Evolutionary conservation across 2,888 invertebrate genomes (phyloP), one percentile per base, ranked within the genome.

Genomic region (Mesoligia furuncula): DNA sequence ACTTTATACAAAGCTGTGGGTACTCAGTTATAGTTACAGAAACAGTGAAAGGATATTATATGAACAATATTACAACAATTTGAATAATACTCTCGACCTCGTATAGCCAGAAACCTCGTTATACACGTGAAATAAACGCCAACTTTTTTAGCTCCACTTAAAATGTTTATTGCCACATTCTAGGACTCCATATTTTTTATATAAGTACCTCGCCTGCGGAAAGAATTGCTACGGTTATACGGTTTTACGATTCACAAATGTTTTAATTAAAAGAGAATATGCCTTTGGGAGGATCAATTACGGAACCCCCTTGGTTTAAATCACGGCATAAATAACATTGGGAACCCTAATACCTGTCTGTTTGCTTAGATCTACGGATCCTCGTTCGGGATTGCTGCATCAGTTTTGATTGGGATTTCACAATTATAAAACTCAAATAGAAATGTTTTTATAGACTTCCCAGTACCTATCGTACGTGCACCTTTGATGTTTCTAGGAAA

Each of bases 251-350:
- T 84, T 85, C 87, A 71, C 77, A 68, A 85, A 85, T 78, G 81
- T 84, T 87, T 87, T 87, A 87, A 87, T 87, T 87, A 87, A 87
- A 87, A 81, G 79, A 87, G 85, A 87, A 87, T 87, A 80, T 76
- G 80, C 85, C 79, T 78, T 78, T 69, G 84, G 77, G 84, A 66
- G 71, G 75, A 87, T 84, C 79, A 81, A 87, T 85, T 85, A 87
- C 78, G 84, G 76, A 75, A 75, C 75, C 73, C 85, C 82, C 75
- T 85, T 62, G 65, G 76, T 87, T 85, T 85, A 81, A 81, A 84
- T 85, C 77, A 87, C 72, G 72, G 75, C 74, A 81, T 79, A 85
- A 79, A 77, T 84, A 80, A 79, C 78, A 65, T 67, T 68, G 69
- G 57, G 64, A 70, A 57, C 78, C 64, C 82, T 84, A 85, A 84